A percentile compares a stretch with the other conserved stretches of the same genome.
These are phyloP conservation scores for Batillaria attramentaria DNA, from an alignment of 1,140 invertebrate genomes.

Conservation along the genomic window DNA sequence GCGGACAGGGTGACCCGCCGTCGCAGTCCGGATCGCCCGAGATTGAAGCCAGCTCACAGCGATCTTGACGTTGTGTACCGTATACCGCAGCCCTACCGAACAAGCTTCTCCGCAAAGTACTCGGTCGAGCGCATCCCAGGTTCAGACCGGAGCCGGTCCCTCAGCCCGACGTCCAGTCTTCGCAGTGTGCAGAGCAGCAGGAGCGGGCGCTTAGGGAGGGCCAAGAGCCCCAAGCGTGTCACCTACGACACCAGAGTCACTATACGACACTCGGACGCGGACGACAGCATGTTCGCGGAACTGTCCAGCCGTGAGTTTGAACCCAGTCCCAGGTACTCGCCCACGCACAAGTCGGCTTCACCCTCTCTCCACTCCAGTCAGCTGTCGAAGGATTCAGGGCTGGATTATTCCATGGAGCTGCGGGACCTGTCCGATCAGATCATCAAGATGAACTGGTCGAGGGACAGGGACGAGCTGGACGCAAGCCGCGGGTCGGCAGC, in stretches of 20 bases:
- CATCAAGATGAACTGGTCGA: constrained; percentile 42
- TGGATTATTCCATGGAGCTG: constrained; percentile 53
- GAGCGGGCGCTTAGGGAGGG: constrained; percentile 36
- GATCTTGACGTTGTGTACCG: constrained; percentile 51
- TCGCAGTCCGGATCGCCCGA: constrained; percentile 42
- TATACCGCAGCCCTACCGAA: constrained; percentile 59
- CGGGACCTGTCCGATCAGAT: constrained; percentile 55
- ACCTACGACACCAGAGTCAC: constrained; percentile 58
- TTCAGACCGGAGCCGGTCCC: constrained; percentile 48
- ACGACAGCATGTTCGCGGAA: constrained; percentile 50
- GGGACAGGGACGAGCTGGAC: not conserved
- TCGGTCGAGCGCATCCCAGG: constrained; percentile 44
- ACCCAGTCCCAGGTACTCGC: constrained; percentile 1
- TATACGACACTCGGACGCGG: constrained; percentile 58
- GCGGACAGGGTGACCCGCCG: constrained; percentile 52
- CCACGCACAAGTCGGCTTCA: not conserved
- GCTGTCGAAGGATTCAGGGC: constrained; percentile 34
- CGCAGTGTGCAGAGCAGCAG: constrained; percentile 39
- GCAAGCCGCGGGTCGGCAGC: not conserved
- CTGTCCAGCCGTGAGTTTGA: constrained; percentile 41
- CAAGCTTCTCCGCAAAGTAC: constrained; percentile 57
- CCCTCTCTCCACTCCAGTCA: not conserved
- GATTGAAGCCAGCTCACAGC: constrained; percentile 28
- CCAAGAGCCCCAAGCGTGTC: constrained; percentile 54
- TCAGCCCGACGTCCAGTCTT: constrained; percentile 49